phyloP scores from a whole-genome alignment of 2,113 vertebrate genomes.

The Heptranchias perlo region DNA sequence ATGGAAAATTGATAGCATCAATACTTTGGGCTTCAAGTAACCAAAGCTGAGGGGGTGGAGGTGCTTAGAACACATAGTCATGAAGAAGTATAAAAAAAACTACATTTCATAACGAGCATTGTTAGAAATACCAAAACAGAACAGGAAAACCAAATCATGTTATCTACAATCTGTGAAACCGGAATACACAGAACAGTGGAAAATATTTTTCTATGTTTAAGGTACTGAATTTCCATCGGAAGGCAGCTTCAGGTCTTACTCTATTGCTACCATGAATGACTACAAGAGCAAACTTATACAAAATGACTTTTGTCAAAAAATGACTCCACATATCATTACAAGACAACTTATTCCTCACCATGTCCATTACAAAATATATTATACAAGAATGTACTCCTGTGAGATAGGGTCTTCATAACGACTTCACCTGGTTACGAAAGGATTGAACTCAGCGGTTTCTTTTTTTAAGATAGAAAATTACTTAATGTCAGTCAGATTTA shows the following conservation, averaged over 20 bases:
- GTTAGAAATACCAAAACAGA: slow-evolving; percentile 17
- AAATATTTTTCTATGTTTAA: slow-evolving; percentile 11
- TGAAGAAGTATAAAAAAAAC: background rate
- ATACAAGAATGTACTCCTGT: background rate
- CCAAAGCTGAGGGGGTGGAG: background rate
- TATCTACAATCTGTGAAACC: background rate
- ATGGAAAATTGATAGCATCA: slow-evolving; percentile 12
- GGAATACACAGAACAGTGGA: background rate
- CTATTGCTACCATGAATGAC: background rate
- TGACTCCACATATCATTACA: background rate
- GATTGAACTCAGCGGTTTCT: background rate
- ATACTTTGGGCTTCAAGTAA: background rate
- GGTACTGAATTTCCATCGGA: slow-evolving; percentile 8
- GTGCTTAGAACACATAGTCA: background rate
- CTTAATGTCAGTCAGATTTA: background rate
- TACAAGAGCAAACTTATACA: background rate
- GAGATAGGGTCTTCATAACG: background rate
- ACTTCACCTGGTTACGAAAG: background rate
- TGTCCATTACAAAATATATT: background rate
- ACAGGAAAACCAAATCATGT: slow-evolving; percentile 30
- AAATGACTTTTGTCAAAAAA: background rate
- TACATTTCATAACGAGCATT: background rate
- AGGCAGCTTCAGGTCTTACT: background rate
- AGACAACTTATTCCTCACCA: background rate
- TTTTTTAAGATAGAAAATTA: background rate